A percentile compares a stretch with the other conserved stretches of the same genome.
phyloP scores from a whole-genome alignment of 1,140 invertebrate genomes.

The Coptotermes formosanus region DNA sequence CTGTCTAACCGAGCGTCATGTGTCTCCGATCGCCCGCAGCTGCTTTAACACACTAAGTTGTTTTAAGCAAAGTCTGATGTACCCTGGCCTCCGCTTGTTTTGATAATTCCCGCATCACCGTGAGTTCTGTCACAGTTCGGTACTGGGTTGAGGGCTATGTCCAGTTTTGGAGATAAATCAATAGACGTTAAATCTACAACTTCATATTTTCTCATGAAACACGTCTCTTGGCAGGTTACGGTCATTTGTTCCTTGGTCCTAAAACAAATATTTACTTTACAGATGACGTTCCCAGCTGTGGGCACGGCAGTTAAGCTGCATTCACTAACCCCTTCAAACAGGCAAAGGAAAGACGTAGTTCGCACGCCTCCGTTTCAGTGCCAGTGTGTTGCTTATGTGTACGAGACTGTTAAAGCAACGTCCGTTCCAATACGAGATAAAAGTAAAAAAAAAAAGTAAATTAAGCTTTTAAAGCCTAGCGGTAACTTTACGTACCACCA shows the following conservation, averaged over 20 bases:
- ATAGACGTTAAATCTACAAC: background rate
- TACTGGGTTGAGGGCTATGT: background rate
- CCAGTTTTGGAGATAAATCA: background rate
- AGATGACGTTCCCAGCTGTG: background rate
- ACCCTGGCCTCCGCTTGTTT: too few species aligned
- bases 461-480: too few species aligned
- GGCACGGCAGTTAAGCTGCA: background rate
- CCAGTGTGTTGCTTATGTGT: background rate
- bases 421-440: too few species aligned
- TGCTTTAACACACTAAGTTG: too few species aligned
- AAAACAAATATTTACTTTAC: slow-evolving; percentile 13
- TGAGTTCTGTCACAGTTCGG: too few species aligned
- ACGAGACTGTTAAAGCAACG: background rate
- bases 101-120: too few species aligned
- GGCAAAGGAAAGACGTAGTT: background rate
- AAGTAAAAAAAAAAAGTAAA: too few species aligned
- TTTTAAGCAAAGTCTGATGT: too few species aligned
- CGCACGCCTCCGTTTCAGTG: background rate
- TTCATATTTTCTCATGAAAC: background rate
- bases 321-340: background rate
- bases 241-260: background rate
- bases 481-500: too few species aligned
- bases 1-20: too few species aligned
- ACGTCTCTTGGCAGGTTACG: background rate
- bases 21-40: too few species aligned